Conservation (phyloP, 2,113 vertebrate genomes). For the Nycticebus coucang region DNA sequence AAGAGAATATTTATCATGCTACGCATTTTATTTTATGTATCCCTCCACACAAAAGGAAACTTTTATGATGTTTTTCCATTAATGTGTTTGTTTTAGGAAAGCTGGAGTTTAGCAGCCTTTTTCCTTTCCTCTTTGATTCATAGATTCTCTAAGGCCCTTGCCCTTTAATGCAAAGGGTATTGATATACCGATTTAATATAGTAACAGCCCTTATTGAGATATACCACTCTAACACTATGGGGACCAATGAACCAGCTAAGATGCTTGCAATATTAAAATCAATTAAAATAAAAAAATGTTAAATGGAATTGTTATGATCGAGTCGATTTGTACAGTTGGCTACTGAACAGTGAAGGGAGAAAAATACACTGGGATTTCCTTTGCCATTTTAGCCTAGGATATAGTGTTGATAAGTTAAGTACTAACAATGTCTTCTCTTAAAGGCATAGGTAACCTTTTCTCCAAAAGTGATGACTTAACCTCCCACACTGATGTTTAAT, state of each 20-base stretch:
- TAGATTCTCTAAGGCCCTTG: conserved; percentile 65
- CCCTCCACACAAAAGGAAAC: conserved; percentile 61
- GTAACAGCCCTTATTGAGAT: conserved; percentile 54
- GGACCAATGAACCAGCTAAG: conserved; percentile 51
- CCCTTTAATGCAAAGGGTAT: conserved; percentile 71
- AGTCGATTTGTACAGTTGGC: conserved; percentile 56
- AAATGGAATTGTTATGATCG: conserved; percentile 47
- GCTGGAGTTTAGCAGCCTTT: conserved; percentile 62
- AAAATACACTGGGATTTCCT: conserved; percentile 8
- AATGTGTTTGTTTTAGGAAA: conserved; percentile 72
- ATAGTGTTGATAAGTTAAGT: background rate
- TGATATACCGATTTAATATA: conserved; percentile 73
- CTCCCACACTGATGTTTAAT: background rate
- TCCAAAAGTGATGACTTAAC: background rate
- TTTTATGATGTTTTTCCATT: conserved; percentile 74
- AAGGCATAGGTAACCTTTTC: background rate
- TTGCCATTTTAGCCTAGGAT: background rate
- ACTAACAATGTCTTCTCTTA: background rate
- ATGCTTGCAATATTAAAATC: conserved; percentile 76
- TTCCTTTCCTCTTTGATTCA: conserved; percentile 72
- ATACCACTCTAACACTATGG: conserved; percentile 29
- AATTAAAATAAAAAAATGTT: conserved; percentile 64
- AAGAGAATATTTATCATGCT: conserved; percentile 48
- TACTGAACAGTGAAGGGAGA: conserved; percentile 24
- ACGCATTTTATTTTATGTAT: conserved; percentile 60